Conservation (phyloP, 1,140 invertebrate genomes). For the Nebria ingens region DNA sequence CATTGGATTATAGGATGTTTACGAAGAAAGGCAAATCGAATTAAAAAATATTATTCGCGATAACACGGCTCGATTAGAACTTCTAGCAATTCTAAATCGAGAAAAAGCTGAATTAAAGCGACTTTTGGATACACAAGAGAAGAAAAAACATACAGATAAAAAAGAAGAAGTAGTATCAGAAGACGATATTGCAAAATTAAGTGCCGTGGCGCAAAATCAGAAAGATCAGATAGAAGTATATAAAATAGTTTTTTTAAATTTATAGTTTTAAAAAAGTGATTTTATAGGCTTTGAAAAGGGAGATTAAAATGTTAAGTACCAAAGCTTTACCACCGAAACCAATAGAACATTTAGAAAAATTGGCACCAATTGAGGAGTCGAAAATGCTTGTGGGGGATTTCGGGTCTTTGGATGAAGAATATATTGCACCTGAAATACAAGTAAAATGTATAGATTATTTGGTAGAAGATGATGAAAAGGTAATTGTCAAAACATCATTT, state of each 20-base stretch:
- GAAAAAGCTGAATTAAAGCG: conserved; percentile 40
- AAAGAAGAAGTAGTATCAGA: conserved; percentile 24
- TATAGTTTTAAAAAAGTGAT: conserved; percentile 8
- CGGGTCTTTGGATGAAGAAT: not conserved
- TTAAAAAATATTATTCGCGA: conserved; percentile 37
- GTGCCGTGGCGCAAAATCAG: conserved; percentile 28
- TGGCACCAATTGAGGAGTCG: not conserved
- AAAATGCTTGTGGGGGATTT: not conserved
- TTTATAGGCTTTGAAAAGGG: conserved; percentile 22
- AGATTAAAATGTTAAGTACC: conserved; percentile 22
- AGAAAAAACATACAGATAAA: conserved; percentile 28
- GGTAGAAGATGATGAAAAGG: too few relatives aligned
- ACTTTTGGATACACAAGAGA: conserved; percentile 33
- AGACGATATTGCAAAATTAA: conserved; percentile 33
- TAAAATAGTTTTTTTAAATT: too few relatives aligned
- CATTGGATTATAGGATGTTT: conserved; percentile 24
- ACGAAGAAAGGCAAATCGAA: conserved; percentile 29
- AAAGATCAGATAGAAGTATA: conserved; percentile 35
- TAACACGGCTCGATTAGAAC: conserved; percentile 46
- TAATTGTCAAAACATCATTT: too few relatives aligned
- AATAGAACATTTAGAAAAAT: not conserved
- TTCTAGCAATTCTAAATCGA: conserved; percentile 43
- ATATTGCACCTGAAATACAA: not conserved
- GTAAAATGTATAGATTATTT: not conserved
- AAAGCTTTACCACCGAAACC: conserved; percentile 13